Conservation (phyloP, 2,797 vertebrate species). For the Tolypeutes matacus region DNA sequence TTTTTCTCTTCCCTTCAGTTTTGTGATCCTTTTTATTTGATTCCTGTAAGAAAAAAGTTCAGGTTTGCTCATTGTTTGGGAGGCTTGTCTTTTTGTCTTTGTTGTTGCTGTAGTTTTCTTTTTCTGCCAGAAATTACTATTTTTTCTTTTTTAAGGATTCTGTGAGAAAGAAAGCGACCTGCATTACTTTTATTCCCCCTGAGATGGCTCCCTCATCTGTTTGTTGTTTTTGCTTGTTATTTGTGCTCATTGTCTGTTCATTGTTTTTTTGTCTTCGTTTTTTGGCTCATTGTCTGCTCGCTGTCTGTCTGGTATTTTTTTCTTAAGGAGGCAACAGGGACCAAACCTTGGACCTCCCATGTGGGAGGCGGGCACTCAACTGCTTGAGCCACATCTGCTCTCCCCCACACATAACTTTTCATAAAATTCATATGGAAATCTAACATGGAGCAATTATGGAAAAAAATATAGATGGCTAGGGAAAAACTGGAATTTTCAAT, state of each 20-base stretch:
- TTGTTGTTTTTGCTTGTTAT: too few species aligned
- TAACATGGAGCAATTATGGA: not conserved
- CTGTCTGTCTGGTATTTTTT: too few species aligned
- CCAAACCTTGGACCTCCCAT: too few species aligned
- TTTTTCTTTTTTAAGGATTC: not conserved
- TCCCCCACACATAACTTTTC: not conserved
- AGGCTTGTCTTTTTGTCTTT: not conserved
- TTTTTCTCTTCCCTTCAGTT: not conserved
- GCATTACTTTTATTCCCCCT: too few species aligned
- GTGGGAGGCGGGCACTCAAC: too few species aligned
- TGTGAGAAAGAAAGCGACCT: conserved; percentile 5
- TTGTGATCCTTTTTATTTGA: not conserved
- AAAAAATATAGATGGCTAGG: not conserved
- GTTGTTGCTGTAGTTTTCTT: not conserved
- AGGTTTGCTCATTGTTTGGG: not conserved
- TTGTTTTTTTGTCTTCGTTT: too few species aligned
- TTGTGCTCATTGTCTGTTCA: too few species aligned
- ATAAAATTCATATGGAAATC: not conserved
- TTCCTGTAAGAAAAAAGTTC: not conserved
- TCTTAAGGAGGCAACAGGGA: too few species aligned
- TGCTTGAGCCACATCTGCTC: too few species aligned
- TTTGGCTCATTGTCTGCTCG: too few species aligned
- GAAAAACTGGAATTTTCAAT: not conserved
- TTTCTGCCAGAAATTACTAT: not conserved
- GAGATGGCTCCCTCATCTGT: too few species aligned